Base-by-base conservation (phyloP, 2,113 vertebrate species). In the Piaya cayana region DNA sequence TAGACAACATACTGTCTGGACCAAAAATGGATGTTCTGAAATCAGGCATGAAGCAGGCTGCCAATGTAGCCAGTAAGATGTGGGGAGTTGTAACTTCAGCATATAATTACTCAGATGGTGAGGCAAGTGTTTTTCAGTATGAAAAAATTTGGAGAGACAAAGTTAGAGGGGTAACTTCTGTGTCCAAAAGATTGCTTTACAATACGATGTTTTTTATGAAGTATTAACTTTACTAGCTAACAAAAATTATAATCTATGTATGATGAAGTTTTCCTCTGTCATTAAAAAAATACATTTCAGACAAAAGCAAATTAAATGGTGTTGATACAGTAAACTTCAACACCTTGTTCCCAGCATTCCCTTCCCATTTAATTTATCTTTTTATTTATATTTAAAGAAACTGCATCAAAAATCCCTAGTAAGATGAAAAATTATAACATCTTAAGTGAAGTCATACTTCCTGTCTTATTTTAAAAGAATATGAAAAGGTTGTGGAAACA, bases 11-110 rank as follows among this genome's bases (percentile, higher is more conserved):
- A 88, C 96, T 99, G 45, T 99, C 99, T 7, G 99, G 99, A 49
- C 99, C 99, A 60, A 99, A 99, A 97, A 99, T 99, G 5, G 99
- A 99, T 88, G 98, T 99, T 89, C 97, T 99, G 1, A 99, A 99
- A 90, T 99, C 98, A 2, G 63, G 99, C 95, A 98, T 99, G 99
- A 99, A 99, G 94, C 99, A 99, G 97, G 99, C 99, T 15, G 99
- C 98, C 23, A 99, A 96, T 32, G 99, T 99, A 45, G 99, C 99
- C 95, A 99, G 98, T 95, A 99, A 99, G 96, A 88, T 99, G 98
- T 99, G 98, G 99, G 99, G 97, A n/a, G 99, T 98, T 13, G 98
- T 99, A 55, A 97, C 99, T 6, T 99, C 99, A 6, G 99, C 98
- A 4, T 99, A 99, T 64, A 98, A 59, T 88, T 99, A 99, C 95